Evolutionary conservation across 2,888 invertebrate species (phyloP).

Genomic region (Arenicola marina): DNA sequence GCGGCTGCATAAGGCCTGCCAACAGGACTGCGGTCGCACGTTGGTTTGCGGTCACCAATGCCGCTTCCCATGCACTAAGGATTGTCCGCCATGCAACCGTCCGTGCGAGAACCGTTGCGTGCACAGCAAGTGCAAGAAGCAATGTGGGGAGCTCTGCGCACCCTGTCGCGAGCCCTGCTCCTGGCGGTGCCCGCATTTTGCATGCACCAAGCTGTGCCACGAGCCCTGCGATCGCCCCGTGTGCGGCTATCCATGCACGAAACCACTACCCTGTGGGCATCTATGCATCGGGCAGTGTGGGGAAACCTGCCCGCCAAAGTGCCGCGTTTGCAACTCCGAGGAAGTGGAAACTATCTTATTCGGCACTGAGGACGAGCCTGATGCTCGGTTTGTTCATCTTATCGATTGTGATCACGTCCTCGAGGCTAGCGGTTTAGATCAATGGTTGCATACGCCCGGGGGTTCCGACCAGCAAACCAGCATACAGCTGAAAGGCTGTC

Average conservation of each 20-base stretch:
- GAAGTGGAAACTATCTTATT: constrained; percentile 59
- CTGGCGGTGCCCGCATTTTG: constrained; percentile 53
- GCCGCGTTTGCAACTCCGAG: constrained; percentile 65
- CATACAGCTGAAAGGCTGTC: constrained; percentile 64
- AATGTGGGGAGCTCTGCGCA: constrained; percentile 44
- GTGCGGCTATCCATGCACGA: constrained; percentile 55
- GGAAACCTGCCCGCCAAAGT: constrained; percentile 71
- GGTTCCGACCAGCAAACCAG: no score
- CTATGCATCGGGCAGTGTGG: constrained; percentile 72
- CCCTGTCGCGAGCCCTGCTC: constrained; percentile 56
- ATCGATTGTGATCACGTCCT: constrained; percentile 55
- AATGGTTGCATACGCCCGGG: constrained; percentile 41
- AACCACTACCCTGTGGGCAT: constrained; percentile 66
- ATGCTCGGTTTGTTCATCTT: constrained; percentile 60
- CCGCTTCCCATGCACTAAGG: constrained; percentile 47
- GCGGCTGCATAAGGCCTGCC: constrained; percentile 68
- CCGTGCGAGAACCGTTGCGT: constrained; percentile 55
- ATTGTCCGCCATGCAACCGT: constrained; percentile 58
- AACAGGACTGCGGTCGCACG: constrained; percentile 65
- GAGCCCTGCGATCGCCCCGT: constrained; percentile 57
- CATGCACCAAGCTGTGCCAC: constrained; percentile 51
- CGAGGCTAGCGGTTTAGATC: constrained; percentile 58
- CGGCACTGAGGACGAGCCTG: constrained; percentile 65
- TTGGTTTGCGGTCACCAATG: constrained; percentile 64
- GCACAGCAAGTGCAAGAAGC: constrained; percentile 47